Evolutionary conservation across 2,888 invertebrate genomes (phyloP).

Genomic region (Eretmocerus hayati): DNA sequence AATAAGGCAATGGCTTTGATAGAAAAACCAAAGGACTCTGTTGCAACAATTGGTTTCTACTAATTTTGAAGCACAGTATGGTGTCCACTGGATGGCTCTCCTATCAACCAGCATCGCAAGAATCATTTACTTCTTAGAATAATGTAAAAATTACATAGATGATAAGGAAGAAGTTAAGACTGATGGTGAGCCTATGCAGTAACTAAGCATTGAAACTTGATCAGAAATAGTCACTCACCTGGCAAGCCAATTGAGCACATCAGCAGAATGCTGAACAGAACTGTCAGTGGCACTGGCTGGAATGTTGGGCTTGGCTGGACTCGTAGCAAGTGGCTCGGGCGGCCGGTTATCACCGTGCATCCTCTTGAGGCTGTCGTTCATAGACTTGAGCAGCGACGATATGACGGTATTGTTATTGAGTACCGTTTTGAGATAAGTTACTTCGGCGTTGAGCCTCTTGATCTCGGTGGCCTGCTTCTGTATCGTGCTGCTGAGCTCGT

Average conservation of each 20-base stretch:
- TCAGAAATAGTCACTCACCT: constrained; percentile 9
- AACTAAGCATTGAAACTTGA: too few relatives aligned
- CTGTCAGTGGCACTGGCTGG: not conserved
- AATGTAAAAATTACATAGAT: too few relatives aligned
- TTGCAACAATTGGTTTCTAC: too few relatives aligned
- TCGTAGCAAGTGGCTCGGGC: not conserved
- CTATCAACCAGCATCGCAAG: too few relatives aligned
- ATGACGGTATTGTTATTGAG: constrained; percentile 53
- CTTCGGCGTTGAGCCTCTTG: constrained; percentile 50
- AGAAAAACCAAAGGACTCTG: too few relatives aligned
- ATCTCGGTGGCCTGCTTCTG: constrained; percentile 49
- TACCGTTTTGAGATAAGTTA: constrained; percentile 52
- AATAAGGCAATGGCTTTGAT: too few relatives aligned
- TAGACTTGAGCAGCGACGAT: constrained; percentile 47
- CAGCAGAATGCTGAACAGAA: not conserved
- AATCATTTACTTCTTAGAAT: too few relatives aligned
- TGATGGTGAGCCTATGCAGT: too few relatives aligned
- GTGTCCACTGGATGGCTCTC: too few relatives aligned
- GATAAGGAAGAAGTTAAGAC: too few relatives aligned
- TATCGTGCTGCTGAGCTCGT: constrained; percentile 47
- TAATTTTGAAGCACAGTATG: too few relatives aligned
- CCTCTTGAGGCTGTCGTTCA: constrained; percentile 36
- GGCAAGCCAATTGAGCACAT: constrained; percentile 6
- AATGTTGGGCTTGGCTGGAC: too few relatives aligned
- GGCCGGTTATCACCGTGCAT: not conserved